Base-by-base conservation (phyloP, 2,113 vertebrate species). In the Jacana jacana region DNA sequence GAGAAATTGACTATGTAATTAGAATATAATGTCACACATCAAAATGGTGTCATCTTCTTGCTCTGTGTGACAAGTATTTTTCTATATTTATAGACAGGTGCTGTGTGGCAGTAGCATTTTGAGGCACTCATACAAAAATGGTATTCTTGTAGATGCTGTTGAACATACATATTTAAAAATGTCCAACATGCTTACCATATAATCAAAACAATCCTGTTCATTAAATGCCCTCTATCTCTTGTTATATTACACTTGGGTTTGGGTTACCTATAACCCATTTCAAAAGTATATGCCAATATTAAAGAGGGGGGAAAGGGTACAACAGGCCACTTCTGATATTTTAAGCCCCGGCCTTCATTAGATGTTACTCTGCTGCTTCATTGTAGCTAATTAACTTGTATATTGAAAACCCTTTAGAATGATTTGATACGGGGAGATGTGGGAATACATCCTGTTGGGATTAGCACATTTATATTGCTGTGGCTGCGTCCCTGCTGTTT, bases 361-460 rank as follows among this genome's bases (percentile, higher is more conserved):
- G 77, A 84, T 37, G n/a, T 61, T 95, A 33, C 61, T 93, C 65
- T 92, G 65, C 84, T 93, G 28, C 44, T 81, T 95, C 22, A 1
- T 37, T 81, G 52, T 57, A 93, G 86, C 96, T 96, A 97, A 97
- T 97, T 96, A 97, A 95, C 91, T 97, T 96, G 95, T 97, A 96
- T 94, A 95, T 96, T 95, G 96, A 93, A 95, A 97, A 93, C 83
- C 65, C 89, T 93, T 89, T 89, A 84, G 91, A 93, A 92, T 93
- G 52, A 95, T 97, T 97, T 95, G 91, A 85, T 96, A 52, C 49
- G 60, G 61, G 89, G 95, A 65, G 81, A 52, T 87, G 39, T 91
- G 95, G 96, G 96, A 97, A 97, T 96, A 96, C 10, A 7, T 75
- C 7, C 14, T 81, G 57, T 86, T 95, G 95, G 93, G 96, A 95